Base-by-base conservation (phyloP, 2,797 vertebrate species). In the Acrossocheilus fasciatus region DNA sequence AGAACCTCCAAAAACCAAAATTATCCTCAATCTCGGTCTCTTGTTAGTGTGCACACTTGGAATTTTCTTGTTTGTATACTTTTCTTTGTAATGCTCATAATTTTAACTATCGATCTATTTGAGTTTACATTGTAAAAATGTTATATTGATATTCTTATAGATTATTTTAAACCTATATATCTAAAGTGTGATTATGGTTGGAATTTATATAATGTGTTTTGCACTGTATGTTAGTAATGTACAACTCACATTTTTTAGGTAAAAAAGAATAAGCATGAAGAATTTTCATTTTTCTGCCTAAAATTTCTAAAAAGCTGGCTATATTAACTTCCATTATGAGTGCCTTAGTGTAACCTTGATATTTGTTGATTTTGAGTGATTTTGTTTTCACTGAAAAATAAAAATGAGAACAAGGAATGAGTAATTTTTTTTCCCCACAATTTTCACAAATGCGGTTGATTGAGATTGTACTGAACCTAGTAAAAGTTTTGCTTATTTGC, bases 1-100 rank as follows among this genome's bases (percentile, higher is more conserved):
- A 89, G 96, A 97, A 93, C 93, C 94, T 91, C 95, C 95, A 2
- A 94, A 91, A 91, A 93, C 95, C 79, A 96, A 92, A 92, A 82
- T 96, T 72, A 88, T 96, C 92, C 93, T 97, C 80, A 96, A 97
- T 89, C 86, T 92, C 87, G 95, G 95, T 91, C 96, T 97, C 82
- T 81, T 96, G 87, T 94, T 95, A 88, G 96, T 97, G 73, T 97
- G 96, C 91, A 94, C 94, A 0, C 88, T 96, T 91, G 96, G 96
- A 80, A 93, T 96, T 90, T 96, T 97, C 93, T 95, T 97, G 95
- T 96, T 96, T 92, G 93, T 96, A 91, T 97, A 96, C 94, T 97
- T 97, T 89, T 97, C 96, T 89, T 91, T 97, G 91, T 97, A 94
- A 70, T 18, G 4, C 20, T 30, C 6, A 23, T 17, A 0, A 64